Base-by-base conservation (phyloP, 2,113 vertebrate species). In the Embiotoca jacksoni region DNA sequence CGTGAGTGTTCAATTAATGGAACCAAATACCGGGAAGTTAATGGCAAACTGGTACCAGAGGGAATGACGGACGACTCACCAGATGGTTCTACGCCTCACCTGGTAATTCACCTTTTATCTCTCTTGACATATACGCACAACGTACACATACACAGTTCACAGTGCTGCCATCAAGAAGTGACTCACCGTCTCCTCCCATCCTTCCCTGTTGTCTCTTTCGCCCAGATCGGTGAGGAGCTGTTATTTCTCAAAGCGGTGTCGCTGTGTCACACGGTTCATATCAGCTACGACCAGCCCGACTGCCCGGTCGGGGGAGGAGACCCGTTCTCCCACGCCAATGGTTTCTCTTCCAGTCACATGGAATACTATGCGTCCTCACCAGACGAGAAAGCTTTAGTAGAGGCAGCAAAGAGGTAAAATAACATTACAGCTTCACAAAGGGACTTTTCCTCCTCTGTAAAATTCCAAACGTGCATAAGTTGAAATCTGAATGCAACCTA, bases 321-420 rank as follows among this genome's bases (percentile, higher is more conserved):
- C 80, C 94, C 94, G 0, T 96, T 96, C 71, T 95, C 95, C 81
- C 95, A 95, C 0, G 84, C 93, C 52, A 96, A 93, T 15, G 96
- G 96, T 36, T 91, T 96, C 55, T 83, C 94, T 0, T 72, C 93
- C 0, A 84, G 88, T 50, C 91, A 95, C 0, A 86, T 98, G 93
- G 98, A 99, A 47, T 99, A 99, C 86, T 99, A 99, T 2, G 98
- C 98, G 58, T 97, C 98, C 3, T 99, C 98, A 0, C 98, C 98
- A 1, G 98, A 99, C 78, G 98, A 99, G 92, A 99, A 99, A 73
- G 97, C 98, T 72, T 94, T 99, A 14, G 97, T 99, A 36, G 98
- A 99, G 93, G 98, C 98, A 80, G 94, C 96, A 4, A 96, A 96
- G 89, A 96, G 97, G 98, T 99, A 80, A 47, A 8, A 33, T 71